These are phyloP conservation scores for Xiphorhynchus elegans DNA, from an alignment of 2,113 vertebrate genomes.

Conservation along the genomic window DNA sequence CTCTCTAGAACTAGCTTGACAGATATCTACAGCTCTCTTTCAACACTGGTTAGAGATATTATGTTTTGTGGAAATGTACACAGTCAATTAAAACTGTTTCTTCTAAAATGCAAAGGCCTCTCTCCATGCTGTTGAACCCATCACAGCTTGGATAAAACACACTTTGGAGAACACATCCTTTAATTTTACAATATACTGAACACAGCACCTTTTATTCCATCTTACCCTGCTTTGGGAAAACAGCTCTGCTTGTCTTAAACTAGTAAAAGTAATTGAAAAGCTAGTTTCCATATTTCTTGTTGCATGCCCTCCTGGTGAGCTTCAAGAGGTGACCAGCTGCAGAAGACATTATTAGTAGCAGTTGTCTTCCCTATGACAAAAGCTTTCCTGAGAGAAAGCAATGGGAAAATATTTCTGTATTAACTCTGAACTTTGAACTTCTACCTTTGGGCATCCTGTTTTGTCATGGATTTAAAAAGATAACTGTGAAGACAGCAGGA, in stretches of 20 bases:
- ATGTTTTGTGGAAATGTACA: background rate
- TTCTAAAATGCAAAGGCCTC: background rate
- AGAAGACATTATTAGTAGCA: background rate
- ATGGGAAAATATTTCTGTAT: background rate
- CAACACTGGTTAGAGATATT: background rate
- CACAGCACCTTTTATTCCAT: background rate
- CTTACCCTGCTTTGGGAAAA: background rate
- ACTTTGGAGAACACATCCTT: background rate
- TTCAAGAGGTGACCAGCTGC: background rate
- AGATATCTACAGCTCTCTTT: background rate
- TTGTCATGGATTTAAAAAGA: background rate
- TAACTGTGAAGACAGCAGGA: background rate
- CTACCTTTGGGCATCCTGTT: background rate
- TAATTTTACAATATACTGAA: slow-evolving; percentile 24
- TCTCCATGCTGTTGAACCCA: background rate
- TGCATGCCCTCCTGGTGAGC: background rate
- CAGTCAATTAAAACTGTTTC: background rate
- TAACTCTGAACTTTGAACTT: background rate
- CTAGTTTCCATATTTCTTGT: background rate
- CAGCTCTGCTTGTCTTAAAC: background rate
- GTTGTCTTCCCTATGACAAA: background rate
- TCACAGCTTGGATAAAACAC: background rate
- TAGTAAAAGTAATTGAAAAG: slow-evolving; percentile 4
- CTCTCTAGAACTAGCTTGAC: background rate
- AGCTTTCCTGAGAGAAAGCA: background rate